Conservation (phyloP, 2,888 invertebrate species). For the Morpho helenor region DNA sequence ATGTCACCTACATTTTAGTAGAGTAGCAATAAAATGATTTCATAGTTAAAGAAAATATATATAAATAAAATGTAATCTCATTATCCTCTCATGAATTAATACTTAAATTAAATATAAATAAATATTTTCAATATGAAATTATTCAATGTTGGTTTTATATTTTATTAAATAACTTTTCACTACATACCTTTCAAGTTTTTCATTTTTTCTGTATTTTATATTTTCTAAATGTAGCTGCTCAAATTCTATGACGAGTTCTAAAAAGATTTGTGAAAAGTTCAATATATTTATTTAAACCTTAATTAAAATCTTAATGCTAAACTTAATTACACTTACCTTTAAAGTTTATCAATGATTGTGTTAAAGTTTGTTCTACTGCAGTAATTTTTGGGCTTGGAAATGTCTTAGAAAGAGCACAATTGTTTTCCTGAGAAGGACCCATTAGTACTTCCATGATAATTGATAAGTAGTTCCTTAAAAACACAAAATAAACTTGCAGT, state of each 20-base stretch:
- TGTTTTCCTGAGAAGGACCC: slow-evolving; percentile 19
- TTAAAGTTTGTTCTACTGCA: slow-evolving; percentile 46
- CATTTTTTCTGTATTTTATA: slow-evolving; percentile 45
- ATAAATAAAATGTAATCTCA: too few relatives aligned
- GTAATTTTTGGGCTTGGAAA: slow-evolving; percentile 41
- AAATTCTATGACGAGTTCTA: slow-evolving; percentile 53
- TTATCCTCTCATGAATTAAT: too few relatives aligned
- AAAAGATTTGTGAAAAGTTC: slow-evolving; percentile 28
- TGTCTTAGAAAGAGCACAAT: slow-evolving; percentile 27
- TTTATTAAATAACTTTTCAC: neutral
- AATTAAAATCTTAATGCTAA: neutral
- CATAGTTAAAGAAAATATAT: too few relatives aligned
- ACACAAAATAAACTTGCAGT: too few relatives aligned
- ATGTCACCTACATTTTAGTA: too few relatives aligned
- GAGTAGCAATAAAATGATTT: too few relatives aligned
- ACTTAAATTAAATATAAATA: too few relatives aligned
- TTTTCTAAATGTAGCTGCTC: slow-evolving; percentile 43
- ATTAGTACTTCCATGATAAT: slow-evolving; percentile 13
- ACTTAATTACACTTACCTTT: slow-evolving; percentile 40
- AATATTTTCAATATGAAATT: too few relatives aligned
- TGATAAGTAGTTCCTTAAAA: too few relatives aligned
- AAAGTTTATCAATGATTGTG: slow-evolving; percentile 43
- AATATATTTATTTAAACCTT: neutral
- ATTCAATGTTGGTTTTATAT: too few relatives aligned
- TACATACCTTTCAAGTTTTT: slow-evolving; percentile 52